Percentiles rank a stretch among this genome's conserved stretches.
Conservation (phyloP, 2,888 invertebrate species). For the Philonicus albiceps region DNA sequence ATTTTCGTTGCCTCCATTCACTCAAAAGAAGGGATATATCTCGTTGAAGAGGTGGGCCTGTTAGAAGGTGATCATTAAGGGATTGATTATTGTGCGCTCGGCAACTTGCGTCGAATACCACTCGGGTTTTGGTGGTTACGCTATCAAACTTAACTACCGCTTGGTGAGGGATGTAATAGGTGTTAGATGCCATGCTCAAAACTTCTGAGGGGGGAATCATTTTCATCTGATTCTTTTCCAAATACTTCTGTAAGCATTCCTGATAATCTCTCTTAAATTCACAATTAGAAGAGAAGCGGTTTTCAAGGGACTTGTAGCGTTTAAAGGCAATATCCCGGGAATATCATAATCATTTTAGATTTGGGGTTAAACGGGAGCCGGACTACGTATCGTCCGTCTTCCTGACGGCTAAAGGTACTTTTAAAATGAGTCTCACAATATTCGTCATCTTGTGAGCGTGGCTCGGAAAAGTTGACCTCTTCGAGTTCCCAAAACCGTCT, state of each 20-base stretch:
- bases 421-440: neutral
- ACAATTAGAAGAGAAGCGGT: neutral
- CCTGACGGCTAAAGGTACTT: neutral
- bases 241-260: neutral
- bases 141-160: neutral
- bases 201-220: neutral
- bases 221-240: neutral
- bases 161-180: neutral
- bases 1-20: neutral
- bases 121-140: neutral
- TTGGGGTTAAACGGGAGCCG: neutral
- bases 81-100: neutral
- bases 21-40: neutral
- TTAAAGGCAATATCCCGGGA: neutral
- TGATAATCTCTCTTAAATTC: neutral
- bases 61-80: neutral
- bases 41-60: neutral
- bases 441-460: neutral
- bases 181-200: neutral
- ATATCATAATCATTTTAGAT: fast-evolving
- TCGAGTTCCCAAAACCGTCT: neutral
- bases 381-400: neutral
- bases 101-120: neutral
- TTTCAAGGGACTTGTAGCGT: neutral
- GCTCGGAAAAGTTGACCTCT: neutral